phyloP scores from a whole-genome alignment of 2,113 vertebrate species.

The Corvus cornix region DNA sequence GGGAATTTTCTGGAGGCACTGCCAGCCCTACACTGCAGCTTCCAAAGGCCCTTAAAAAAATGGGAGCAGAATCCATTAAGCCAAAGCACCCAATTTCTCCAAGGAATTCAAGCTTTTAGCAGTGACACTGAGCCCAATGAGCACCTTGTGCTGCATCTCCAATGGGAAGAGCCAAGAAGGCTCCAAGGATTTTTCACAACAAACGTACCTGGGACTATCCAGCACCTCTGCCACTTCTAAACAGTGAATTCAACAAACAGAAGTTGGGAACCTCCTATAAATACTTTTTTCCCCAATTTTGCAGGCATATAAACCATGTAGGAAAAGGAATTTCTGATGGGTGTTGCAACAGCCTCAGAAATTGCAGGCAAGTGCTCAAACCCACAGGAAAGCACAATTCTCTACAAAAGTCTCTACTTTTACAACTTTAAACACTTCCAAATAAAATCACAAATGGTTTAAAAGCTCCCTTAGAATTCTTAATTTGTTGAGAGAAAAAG shows the following conservation, averaged over 20 bases:
- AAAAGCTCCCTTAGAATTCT: neutral
- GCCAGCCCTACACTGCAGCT: neutral
- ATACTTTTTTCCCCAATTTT: neutral
- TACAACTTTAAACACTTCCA: neutral
- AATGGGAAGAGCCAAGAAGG: neutral
- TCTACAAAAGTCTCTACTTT: neutral
- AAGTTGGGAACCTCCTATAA: neutral
- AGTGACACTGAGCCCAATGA: neutral
- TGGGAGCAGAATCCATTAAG: neutral
- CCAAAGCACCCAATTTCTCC: neutral
- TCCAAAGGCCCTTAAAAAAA: neutral
- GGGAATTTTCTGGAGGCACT: neutral
- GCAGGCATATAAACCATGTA: neutral
- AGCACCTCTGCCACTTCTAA: conserved; percentile 35
- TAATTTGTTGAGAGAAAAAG: neutral
- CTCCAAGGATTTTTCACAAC: neutral
- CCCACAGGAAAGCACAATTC: neutral
- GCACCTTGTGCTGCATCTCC: neutral
- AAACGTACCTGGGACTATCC: conserved; percentile 27
- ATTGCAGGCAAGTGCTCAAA: neutral
- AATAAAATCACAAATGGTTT: neutral
- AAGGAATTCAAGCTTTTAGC: neutral
- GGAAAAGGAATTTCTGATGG: neutral
- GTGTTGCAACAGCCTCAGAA: neutral
- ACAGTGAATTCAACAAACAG: neutral